These are phyloP conservation scores for Crepidodera aurea DNA, from an alignment of 2,888 invertebrate genomes.

Conservation along the genomic window DNA sequence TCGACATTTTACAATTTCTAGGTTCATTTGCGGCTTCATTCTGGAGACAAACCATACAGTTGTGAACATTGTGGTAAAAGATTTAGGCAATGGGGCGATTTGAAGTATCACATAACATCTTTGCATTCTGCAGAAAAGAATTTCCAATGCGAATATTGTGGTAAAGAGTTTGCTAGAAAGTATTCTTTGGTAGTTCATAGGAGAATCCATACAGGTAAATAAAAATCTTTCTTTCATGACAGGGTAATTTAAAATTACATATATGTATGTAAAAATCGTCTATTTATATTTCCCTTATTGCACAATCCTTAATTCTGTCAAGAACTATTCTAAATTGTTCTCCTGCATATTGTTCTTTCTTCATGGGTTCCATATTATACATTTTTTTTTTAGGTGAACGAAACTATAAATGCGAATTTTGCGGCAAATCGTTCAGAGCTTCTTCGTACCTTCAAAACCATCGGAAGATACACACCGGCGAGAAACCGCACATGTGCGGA, in stretches of 20 bases:
- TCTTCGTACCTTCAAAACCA: constrained; percentile 87
- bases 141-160: constrained; percentile 89
- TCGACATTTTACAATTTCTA: too few species aligned
- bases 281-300: too few species aligned
- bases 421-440: constrained; percentile 84
- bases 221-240: neutral
- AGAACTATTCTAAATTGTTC: too few species aligned
- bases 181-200: constrained; percentile 87
- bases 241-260: neutral
- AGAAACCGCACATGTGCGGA: constrained; percentile 78
- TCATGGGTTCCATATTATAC: too few species aligned
- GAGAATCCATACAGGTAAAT: constrained; percentile 58
- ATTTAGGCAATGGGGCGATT: constrained; percentile 89
- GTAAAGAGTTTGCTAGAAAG: constrained; percentile 86
- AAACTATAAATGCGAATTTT: constrained; percentile 87
- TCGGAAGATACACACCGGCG: constrained; percentile 85
- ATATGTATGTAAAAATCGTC: neutral
- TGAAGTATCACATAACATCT: constrained; percentile 86
- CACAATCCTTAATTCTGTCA: too few species aligned
- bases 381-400: constrained; percentile 70
- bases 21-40: constrained; percentile 82
- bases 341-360: too few species aligned
- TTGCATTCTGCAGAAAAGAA: constrained; percentile 82
- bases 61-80: constrained; percentile 81
- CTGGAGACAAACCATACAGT: constrained; percentile 84